Evolutionary conservation across 2,888 invertebrate species (phyloP), one percentile per base, ranked within the genome.

Genomic region (Melanostoma scalare): DNA sequence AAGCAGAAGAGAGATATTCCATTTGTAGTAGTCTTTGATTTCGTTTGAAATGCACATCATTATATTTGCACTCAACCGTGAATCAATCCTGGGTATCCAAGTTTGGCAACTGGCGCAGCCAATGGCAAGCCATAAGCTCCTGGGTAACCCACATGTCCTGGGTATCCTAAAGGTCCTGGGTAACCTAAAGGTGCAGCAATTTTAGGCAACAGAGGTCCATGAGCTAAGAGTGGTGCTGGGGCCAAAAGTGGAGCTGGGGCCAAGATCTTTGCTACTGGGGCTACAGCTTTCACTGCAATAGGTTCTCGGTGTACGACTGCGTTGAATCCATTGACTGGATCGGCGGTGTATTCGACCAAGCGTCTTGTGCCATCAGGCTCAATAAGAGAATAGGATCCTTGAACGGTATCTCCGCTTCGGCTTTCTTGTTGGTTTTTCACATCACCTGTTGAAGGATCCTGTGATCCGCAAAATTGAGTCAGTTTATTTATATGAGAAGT

Each of bases 291-390:
- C 3, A 89, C 89, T 3, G 88, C 91, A 5, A 92, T 87, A 20
- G 92, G 92, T 87, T 92, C 92, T 63, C 92, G 92, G 86, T 91
- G 92, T 20, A 93, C 93, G 52, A 93, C 92, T 75, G 93, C 93
- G 87, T 93, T 93, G 92, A 93, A 93, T 61, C 93, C 93, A 87
- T 93, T 92, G 74, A 92, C 90, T 55, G 93, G 93, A 89, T 93
- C 93, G 65, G 93, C 93, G 67, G 92, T 92, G 89, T 93, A 93
- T 87, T 93, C 93, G 9, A 93, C 93, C 86, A 92, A 90, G 80
- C 93, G 91, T 80, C 92, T 90, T 75, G 92, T 92, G 86, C 93
- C 93, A 86, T 93, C 93, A 79, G 93, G 91, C 87, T 93, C 93
- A 68, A 92, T 91, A 31, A 93, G 88, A 55, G 92, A 92, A 89